Conservation (phyloP, 2,113 vertebrate species). For the Clinocottus analis region DNA sequence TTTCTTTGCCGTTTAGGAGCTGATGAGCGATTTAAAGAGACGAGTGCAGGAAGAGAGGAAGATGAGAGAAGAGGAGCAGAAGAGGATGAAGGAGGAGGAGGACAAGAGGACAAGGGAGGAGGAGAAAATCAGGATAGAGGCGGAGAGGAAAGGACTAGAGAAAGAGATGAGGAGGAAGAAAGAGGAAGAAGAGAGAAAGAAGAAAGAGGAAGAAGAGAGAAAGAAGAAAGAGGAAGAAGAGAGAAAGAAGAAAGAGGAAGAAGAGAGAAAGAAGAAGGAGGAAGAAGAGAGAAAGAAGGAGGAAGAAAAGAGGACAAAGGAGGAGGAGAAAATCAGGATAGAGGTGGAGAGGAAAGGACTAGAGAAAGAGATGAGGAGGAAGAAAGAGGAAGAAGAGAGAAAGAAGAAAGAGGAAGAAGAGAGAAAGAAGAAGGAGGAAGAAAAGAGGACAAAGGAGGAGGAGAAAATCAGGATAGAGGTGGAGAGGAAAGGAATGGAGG, state of each 20-base stretch:
- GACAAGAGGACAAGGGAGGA: conserved; percentile 66
- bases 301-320: conserved; percentile 50
- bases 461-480: not conserved
- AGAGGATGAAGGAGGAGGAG: conserved; percentile 67
- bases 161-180: conserved; percentile 64
- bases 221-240: conserved; percentile 59
- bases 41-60: conserved; percentile 86
- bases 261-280: conserved; percentile 49
- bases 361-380: conserved; percentile 75
- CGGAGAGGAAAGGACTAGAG: conserved; percentile 39
- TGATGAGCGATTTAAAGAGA: conserved; percentile 82
- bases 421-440: conserved; percentile 72
- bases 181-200: conserved; percentile 75
- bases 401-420: conserved; percentile 72
- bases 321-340: conserved; percentile 35
- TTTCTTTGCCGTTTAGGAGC: conserved; percentile 76
- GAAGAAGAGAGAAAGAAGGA: conserved; percentile 63
- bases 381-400: not conserved
- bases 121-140: not conserved
- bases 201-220: conserved; percentile 71
- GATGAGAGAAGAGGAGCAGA: conserved; percentile 79
- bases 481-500: conserved; percentile 46
- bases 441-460: conserved; percentile 65
- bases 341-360: conserved; percentile 43
- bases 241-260: conserved; percentile 45